These are phyloP conservation scores for Rhinoderma darwinii DNA, from an alignment of 2,113 vertebrate species.

Conservation along the genomic window DNA sequence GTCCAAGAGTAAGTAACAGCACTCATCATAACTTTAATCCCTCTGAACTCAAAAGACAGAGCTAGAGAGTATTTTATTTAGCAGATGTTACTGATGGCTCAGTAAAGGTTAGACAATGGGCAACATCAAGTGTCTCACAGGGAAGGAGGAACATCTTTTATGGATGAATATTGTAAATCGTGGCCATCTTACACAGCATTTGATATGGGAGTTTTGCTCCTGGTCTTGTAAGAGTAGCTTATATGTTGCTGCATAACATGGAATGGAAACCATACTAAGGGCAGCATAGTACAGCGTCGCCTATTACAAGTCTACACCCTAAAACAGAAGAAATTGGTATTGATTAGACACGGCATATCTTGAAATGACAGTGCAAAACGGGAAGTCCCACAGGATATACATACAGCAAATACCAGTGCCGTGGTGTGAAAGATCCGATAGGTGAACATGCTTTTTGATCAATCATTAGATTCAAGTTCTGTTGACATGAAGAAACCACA, in stretches of 20 bases:
- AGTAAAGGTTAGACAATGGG: no score
- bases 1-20: slow-evolving; percentile 85
- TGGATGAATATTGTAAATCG: not conserved
- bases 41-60: not conserved
- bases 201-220: not conserved
- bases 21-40: not conserved
- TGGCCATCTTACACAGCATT: not conserved
- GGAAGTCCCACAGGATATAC: not conserved
- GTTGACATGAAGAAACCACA: no score
- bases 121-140: not conserved
- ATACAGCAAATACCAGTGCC: not conserved
- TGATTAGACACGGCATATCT: not conserved
- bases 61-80: not conserved
- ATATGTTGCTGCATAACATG: no score
- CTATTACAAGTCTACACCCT: not conserved
- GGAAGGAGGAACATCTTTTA: not conserved
- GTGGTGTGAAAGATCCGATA: not conserved
- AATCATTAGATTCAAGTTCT: no score
- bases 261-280: not conserved
- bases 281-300: not conserved
- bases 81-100: not conserved
- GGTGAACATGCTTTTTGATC: no score
- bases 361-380: not conserved
- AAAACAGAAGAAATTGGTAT: not conserved
- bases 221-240: not conserved